These are phyloP conservation scores for Polyploca ridens DNA, from an alignment of 2,888 invertebrate genomes.

Conservation along the genomic window DNA sequence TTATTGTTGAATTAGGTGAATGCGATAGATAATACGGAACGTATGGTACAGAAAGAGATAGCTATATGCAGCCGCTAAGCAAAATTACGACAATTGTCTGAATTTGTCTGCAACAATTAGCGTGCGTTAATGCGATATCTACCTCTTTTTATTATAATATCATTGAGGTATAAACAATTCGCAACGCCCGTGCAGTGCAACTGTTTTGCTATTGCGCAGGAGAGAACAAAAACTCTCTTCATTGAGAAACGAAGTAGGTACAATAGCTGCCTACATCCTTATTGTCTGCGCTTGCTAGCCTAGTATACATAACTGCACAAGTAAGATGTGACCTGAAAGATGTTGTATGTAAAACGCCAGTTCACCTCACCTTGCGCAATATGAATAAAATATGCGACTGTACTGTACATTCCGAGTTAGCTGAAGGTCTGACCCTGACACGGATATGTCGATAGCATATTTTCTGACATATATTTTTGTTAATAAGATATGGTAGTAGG, in stretches of 20 bases:
- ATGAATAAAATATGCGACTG: conserved; percentile 56
- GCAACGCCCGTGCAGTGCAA: not conserved
- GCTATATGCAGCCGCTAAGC: too few species aligned
- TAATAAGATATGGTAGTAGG: conserved; percentile 19
- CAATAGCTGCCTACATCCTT: conserved; percentile 10
- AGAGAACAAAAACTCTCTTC: conserved; percentile 4
- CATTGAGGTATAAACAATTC: not conserved
- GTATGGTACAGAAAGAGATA: too few species aligned
- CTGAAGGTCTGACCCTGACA: conserved; percentile 71
- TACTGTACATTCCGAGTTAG: conserved; percentile 50
- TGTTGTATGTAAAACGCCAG: conserved; percentile 45
- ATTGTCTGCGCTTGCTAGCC: conserved; percentile 16
- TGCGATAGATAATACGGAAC: too few species aligned
- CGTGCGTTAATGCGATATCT: too few species aligned
- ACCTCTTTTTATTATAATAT: too few species aligned
- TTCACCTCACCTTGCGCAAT: conserved; percentile 58
- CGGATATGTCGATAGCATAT: conserved; percentile 55
- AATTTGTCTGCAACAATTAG: too few species aligned
- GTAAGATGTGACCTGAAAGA: conserved; percentile 42
- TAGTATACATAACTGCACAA: not conserved
- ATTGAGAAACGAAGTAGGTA: conserved; percentile 1
- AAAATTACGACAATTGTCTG: too few species aligned
- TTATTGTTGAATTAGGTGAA: too few species aligned
- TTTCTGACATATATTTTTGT: conserved; percentile 35
- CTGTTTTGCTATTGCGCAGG: not conserved